phyloP scores from a whole-genome alignment of 2,888 invertebrate species.

The Stenolophus ochropezus region DNA sequence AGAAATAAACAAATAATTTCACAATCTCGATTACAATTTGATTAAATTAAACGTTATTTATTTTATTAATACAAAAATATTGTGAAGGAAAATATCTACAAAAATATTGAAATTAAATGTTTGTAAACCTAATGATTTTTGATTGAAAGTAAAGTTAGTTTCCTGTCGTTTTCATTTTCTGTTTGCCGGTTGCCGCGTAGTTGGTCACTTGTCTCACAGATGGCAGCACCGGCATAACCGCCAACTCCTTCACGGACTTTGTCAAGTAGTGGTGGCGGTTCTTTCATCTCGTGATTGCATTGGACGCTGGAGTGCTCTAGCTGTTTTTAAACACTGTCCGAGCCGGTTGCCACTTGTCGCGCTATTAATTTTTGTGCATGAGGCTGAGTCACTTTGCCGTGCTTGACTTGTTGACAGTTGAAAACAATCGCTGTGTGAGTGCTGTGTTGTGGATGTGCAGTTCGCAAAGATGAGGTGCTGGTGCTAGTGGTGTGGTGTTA shows the following conservation, averaged over 20 bases:
- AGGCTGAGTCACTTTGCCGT: slow-evolving; percentile 32
- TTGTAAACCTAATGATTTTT: not conserved
- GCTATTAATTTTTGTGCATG: slow-evolving; percentile 44
- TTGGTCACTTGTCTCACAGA: not conserved
- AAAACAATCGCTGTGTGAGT: slow-evolving; percentile 8
- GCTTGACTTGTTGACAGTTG: not conserved
- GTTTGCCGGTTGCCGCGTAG: not conserved
- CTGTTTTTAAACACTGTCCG: slow-evolving; percentile 54
- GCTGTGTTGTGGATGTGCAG: slow-evolving; percentile 11
- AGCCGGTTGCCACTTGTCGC: slow-evolving; percentile 39
- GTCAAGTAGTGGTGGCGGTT: slow-evolving; percentile 43
- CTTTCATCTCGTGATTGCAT: slow-evolving; percentile 45
- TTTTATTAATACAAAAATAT: too few relatives aligned
- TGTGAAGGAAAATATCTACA: too few relatives aligned
- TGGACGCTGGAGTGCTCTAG: slow-evolving; percentile 19
- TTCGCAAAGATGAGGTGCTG: slow-evolving; percentile 15
- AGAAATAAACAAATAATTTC: too few relatives aligned
- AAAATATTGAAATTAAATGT: not conserved
- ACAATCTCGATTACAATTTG: too few relatives aligned
- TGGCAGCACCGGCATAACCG: slow-evolving; percentile 13
- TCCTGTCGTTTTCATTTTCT: not conserved
- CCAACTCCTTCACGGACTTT: slow-evolving; percentile 26
- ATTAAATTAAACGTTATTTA: too few relatives aligned
- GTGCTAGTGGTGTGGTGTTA: slow-evolving; percentile 32
- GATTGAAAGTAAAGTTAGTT: not conserved